Evolutionary conservation across 92 coral and sea anemone genomes (phyloP).

Genomic region (Porites cylindrica): DNA sequence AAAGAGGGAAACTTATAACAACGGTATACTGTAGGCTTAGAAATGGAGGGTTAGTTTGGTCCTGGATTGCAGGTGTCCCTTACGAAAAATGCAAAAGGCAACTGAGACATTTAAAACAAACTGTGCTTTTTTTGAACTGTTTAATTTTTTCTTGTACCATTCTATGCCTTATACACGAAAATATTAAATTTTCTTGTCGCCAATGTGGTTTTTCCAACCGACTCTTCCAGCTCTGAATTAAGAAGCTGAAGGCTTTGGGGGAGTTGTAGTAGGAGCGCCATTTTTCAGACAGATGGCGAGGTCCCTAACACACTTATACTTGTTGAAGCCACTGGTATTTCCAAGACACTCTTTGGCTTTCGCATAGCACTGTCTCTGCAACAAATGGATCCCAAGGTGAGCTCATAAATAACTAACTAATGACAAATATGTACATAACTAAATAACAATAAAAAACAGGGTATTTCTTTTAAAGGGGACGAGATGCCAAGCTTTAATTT

Average conservation of each 20-base stretch:
- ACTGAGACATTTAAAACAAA: too few species aligned
- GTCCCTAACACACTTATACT: conserved; percentile 26
- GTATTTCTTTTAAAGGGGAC: too few species aligned
- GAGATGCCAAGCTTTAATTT: too few species aligned
- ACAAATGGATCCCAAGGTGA: neutral
- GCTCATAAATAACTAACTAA: neutral
- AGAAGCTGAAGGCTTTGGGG: neutral
- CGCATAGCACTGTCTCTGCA: conserved; percentile 64
- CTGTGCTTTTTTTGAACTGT: too few species aligned
- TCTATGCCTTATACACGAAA: neutral
- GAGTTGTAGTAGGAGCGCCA: conserved; percentile 14
- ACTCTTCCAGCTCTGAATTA: neutral
- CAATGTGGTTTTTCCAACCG: neutral
- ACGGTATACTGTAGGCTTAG: too few species aligned
- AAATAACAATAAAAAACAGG: too few species aligned
- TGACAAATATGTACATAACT: too few species aligned
- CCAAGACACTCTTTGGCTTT: conserved; percentile 46
- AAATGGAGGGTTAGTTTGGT: too few species aligned
- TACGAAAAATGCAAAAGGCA: too few species aligned
- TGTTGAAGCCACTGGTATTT: neutral
- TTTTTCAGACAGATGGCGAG: conserved; percentile 52
- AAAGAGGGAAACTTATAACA: too few species aligned
- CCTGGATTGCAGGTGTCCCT: too few species aligned
- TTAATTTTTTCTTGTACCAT: neutral
- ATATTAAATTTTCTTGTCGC: neutral